Evolutionary conservation across 2,888 invertebrate species (phyloP).

Genomic region (Cactoblastis cactorum): DNA sequence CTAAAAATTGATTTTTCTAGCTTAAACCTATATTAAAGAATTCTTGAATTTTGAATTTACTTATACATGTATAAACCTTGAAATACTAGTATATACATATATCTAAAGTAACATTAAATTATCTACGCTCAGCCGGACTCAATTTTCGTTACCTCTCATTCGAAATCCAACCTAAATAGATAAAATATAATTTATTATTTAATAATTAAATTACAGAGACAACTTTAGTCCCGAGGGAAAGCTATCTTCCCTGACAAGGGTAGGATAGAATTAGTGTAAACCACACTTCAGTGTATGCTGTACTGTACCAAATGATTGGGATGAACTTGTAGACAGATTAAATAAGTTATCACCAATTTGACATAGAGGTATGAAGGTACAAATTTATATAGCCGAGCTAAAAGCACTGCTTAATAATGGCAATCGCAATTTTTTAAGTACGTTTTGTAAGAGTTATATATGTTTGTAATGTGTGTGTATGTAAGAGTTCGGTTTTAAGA

Average conservation of each 20-base stretch:
- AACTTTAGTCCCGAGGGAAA: neutral
- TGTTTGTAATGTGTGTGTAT: too few species aligned
- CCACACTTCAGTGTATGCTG: constrained; percentile 3
- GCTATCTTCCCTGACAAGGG: constrained; percentile 8
- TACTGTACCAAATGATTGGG: neutral
- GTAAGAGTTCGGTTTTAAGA: too few species aligned
- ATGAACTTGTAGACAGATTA: constrained; percentile 9
- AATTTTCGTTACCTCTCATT: neutral
- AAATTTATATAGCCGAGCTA: too few species aligned
- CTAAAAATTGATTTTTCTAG: too few species aligned
- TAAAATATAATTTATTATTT: neutral
- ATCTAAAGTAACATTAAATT: too few species aligned
- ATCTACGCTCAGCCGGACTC: neutral
- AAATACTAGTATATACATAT: too few species aligned
- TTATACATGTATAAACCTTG: too few species aligned
- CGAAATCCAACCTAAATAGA: neutral
- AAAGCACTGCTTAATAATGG: too few species aligned
- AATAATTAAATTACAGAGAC: neutral
- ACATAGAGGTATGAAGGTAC: neutral
- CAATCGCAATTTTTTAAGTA: too few species aligned
- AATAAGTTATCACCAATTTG: neutral
- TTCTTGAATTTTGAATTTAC: too few species aligned
- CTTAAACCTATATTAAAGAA: too few species aligned
- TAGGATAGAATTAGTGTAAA: neutral
- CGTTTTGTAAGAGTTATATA: too few species aligned